Base-by-base conservation (phyloP, 2,888 invertebrate species). In the Augochlorella aurata region DNA sequence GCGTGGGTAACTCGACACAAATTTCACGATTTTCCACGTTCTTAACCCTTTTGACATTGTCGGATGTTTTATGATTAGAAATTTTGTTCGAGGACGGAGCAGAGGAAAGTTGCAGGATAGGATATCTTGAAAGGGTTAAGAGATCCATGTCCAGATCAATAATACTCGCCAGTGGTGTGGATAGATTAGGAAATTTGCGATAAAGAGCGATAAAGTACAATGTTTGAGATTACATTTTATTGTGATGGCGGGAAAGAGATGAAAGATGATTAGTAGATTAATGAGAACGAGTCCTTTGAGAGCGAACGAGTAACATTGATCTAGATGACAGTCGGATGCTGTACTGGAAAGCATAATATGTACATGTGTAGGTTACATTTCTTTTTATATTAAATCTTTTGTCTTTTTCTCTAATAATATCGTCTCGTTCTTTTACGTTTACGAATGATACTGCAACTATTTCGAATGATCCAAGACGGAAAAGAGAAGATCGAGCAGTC, bases 171-270 rank as follows among this genome's bases (percentile, higher is more conserved):
- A 0, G 24, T 2, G 9, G 24, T 12, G 29, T 24, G 16, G 50
- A 68, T 24, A 9, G 16, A 52, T 52, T 52, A 9, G 9, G 9
- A 9, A n/a, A 16, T 49, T 29, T 50, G 58, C n/a, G 12, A 52
- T 67, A 38, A 38, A 71, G 69, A 77, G 68, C 45, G 49, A 4
- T n/a, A 45, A 61, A 70, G 81, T 80, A 81, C 74, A 81, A 80
- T 66, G 45, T 70, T 50, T 74, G 70, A 81, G 81, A 80, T 81
- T 81, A 81, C 74, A 74, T 74, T 80, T 74, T 80, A 74, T 67
- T 81, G 52, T 24, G 65, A 58, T 14, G 10, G n/a, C 50, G 21
- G 18, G 29, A 44, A 12, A 2, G 5, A 8, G 66, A 71, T 63
- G 29, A 4, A 14, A 29, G 24, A 16, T 3, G 14, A 24, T 14